Percentiles rank a stretch among this genome's conserved stretches.
These are phyloP conservation scores for Drosophila pseudotalamancana DNA, from an alignment of 2,888 invertebrate genomes.

Conservation along the genomic window DNA sequence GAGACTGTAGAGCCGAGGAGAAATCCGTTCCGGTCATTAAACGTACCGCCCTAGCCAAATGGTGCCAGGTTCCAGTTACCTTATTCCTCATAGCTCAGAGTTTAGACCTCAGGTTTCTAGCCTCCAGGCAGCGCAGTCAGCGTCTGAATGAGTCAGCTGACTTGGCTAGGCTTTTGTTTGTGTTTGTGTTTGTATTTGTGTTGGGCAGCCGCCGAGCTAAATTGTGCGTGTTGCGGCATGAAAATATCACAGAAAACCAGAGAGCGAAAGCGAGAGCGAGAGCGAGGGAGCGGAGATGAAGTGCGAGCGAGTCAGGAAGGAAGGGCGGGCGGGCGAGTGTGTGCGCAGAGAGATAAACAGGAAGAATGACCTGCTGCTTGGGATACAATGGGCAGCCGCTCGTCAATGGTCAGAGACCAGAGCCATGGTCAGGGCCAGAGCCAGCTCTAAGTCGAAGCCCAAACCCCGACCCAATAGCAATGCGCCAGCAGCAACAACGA, in stretches of 20 bases:
- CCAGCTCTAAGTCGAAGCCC: constrained; percentile 27
- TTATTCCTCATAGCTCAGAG: constrained; percentile 6
- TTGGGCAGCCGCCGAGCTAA: constrained; percentile 57
- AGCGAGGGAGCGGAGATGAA: constrained; percentile 5
- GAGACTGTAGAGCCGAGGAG: constrained; percentile 53
- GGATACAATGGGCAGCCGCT: constrained; percentile 47
- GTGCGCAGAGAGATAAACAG: constrained; percentile 64
- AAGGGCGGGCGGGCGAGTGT: constrained; percentile 1
- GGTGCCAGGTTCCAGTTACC: constrained; percentile 35
- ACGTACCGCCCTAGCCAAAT: constrained; percentile 66
- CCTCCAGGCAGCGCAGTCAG: constrained; percentile 20
- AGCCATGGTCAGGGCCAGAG: constrained; percentile 17
- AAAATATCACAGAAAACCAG: constrained; percentile 51
- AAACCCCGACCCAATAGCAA: constrained; percentile 45
- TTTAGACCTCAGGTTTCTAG: constrained; percentile 22
- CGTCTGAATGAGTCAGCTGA: constrained; percentile 74
- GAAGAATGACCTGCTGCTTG: constrained; percentile 81
- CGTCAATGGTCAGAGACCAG: constrained; percentile 33
- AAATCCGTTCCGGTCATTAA: constrained; percentile 82
- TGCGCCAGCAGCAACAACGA: constrained; percentile 58
- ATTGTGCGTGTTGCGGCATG: constrained; percentile 80
- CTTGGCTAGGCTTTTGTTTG: constrained; percentile 55
- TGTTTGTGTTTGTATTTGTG: constrained; percentile 48
- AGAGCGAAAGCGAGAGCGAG: constrained; percentile 11
- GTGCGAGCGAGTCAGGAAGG: constrained; percentile 17